phyloP scores from a whole-genome alignment of 2,113 vertebrate species.

The Takifugu bimaculatus region DNA sequence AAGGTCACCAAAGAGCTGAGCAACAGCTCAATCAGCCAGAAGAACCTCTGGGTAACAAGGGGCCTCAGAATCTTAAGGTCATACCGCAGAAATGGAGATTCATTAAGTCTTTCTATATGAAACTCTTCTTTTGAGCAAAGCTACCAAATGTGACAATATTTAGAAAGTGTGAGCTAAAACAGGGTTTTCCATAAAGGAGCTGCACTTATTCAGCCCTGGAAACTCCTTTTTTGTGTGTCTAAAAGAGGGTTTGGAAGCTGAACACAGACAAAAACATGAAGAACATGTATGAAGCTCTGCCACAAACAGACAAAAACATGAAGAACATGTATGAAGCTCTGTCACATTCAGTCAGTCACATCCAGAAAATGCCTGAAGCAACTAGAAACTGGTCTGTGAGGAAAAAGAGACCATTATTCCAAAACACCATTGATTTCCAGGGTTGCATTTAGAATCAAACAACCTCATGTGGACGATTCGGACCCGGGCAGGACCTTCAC shows the following conservation, averaged over 20 bases:
- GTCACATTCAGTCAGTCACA: slow-evolving; percentile 90
- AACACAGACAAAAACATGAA: neutral
- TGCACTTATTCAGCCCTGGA: too few species aligned
- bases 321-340: slow-evolving; percentile 80
- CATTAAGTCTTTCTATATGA: too few species aligned
- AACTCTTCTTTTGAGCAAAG: too few species aligned
- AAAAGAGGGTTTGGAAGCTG: neutral
- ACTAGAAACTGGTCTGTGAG: slow-evolving; percentile 82
- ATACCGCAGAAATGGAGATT: too few species aligned
- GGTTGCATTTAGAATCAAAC: neutral
- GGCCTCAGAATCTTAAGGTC: too few species aligned
- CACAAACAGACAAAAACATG: slow-evolving; percentile 86
- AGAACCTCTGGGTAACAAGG: slow-evolving; percentile 38
- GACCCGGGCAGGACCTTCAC: too few species aligned
- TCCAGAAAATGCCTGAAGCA: slow-evolving; percentile 91
- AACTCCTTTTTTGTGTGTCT: too few species aligned
- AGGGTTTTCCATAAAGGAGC: too few species aligned
- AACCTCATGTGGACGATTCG: too few species aligned
- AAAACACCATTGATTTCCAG: neutral
- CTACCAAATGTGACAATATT: too few species aligned
- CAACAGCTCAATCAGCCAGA: slow-evolving; percentile 66
- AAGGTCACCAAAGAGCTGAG: slow-evolving; percentile 57
- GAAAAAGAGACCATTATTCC: neutral
- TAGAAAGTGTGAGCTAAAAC: too few species aligned
- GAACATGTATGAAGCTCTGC: neutral